Conservation (phyloP, 2,888 invertebrate genomes). For the Platycheirus rosarum region DNA sequence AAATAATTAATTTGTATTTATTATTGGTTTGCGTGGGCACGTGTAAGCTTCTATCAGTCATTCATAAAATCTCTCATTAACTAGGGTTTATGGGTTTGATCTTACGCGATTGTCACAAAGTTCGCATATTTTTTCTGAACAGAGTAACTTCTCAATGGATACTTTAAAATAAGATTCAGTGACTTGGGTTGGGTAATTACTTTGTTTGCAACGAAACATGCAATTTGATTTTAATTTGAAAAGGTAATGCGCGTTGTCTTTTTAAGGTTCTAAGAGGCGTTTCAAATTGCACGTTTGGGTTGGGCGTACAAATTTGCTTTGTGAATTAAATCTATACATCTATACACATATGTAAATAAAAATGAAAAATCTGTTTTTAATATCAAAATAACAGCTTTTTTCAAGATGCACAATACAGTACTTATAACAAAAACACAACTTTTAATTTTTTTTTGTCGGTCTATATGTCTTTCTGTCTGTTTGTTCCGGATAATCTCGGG, state of each 20-base stretch:
- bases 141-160: conserved; percentile 5
- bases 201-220: conserved; percentile 5
- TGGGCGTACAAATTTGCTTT: too few species aligned
- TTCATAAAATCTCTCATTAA: neutral
- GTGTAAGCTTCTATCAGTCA: neutral
- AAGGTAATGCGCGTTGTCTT: neutral
- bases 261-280: neutral
- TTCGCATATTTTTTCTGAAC: neutral
- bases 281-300: too few species aligned
- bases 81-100: neutral
- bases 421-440: too few species aligned
- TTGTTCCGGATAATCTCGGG: too few species aligned
- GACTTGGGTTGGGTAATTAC: neutral
- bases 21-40: neutral
- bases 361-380: too few species aligned
- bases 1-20: too few species aligned
- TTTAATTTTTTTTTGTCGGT: too few species aligned
- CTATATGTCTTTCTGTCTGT: too few species aligned
- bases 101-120: neutral
- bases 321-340: too few species aligned
- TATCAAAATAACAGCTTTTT: too few species aligned
- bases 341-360: too few species aligned
- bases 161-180: neutral
- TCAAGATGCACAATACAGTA: too few species aligned
- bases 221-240: neutral